These are phyloP conservation scores for Branchellion lobata DNA, from an alignment of 2,888 invertebrate species.

Conservation along the genomic window DNA sequence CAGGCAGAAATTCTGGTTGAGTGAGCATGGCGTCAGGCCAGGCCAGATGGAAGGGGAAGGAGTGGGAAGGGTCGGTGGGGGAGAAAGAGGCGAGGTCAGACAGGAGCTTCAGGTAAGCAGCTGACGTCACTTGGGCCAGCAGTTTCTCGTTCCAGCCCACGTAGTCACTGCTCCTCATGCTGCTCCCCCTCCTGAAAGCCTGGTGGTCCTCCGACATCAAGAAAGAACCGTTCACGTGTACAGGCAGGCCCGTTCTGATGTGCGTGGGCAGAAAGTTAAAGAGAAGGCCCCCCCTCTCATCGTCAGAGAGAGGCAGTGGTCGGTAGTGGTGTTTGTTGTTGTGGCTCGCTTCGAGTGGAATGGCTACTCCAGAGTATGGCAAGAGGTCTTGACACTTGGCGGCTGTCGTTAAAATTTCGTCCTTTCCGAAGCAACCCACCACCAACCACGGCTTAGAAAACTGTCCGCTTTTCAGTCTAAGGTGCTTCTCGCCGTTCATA, in stretches of 20 bases:
- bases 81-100: conserved; percentile 49
- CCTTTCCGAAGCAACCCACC: conserved; percentile 49
- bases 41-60: conserved; percentile 46
- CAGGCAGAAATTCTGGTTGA: conserved; percentile 40
- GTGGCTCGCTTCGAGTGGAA: conserved; percentile 49
- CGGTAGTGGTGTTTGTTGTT: conserved; percentile 5
- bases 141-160: conserved; percentile 55
- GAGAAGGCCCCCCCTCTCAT: conserved; percentile 48
- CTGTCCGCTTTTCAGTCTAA: conserved; percentile 39
- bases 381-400: conserved; percentile 51
- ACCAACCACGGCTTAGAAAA: conserved; percentile 50
- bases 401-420: conserved; percentile 50
- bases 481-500: conserved; percentile 41
- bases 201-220: conserved; percentile 56
- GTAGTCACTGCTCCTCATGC: conserved; percentile 50
- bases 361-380: conserved; percentile 55
- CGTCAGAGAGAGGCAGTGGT: conserved; percentile 23
- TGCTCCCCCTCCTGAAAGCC: background rate
- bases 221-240: conserved; percentile 59
- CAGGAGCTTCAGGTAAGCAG: conserved; percentile 52
- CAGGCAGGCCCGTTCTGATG: conserved; percentile 54
- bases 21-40: conserved; percentile 50
- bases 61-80: background rate
- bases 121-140: conserved; percentile 51
- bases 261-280: conserved; percentile 59